Evolutionary conservation across 2,888 invertebrate genomes (phyloP).

Genomic region (Patella depressa): DNA sequence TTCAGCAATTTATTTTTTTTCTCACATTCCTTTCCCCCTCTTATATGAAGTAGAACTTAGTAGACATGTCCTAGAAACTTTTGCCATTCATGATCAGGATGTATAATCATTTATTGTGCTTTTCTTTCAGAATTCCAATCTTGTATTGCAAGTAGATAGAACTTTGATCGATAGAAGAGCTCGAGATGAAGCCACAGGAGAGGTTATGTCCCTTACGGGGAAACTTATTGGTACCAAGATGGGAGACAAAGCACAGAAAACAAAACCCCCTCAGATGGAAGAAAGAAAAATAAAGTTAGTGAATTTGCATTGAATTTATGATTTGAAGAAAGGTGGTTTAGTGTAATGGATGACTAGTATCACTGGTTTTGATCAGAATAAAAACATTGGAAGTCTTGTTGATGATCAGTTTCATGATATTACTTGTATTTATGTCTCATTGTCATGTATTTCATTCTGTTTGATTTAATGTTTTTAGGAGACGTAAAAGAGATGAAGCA

Average conservation of each 20-base stretch:
- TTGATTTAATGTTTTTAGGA: slow-evolving; percentile 45
- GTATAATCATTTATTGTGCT: too few species aligned
- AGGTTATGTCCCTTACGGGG: slow-evolving; percentile 94
- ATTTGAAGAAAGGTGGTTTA: not conserved
- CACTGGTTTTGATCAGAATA: too few species aligned
- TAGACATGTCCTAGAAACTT: too few species aligned
- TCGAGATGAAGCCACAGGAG: slow-evolving; percentile 99
- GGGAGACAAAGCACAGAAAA: slow-evolving; percentile 95
- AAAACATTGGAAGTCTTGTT: too few species aligned
- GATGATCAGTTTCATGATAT: too few species aligned
- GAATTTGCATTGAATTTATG: not conserved
- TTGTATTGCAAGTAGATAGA: slow-evolving; percentile 99
- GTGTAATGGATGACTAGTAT: too few species aligned
- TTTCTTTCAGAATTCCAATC: slow-evolving; percentile 91
- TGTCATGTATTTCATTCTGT: too few species aligned
- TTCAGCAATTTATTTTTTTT: too few species aligned
- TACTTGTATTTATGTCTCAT: too few species aligned
- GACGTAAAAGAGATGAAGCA: slow-evolving; percentile 81
- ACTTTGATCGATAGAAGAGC: slow-evolving; percentile 95
- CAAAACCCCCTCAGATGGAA: slow-evolving; percentile 92
- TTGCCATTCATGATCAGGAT: too few species aligned
- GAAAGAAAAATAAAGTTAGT: slow-evolving; percentile 90
- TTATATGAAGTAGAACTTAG: too few species aligned
- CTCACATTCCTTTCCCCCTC: too few species aligned
- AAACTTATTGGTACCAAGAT: slow-evolving; percentile 91